Conservation (phyloP, 2,888 invertebrate species). For the Eupithecia vulgata region DNA sequence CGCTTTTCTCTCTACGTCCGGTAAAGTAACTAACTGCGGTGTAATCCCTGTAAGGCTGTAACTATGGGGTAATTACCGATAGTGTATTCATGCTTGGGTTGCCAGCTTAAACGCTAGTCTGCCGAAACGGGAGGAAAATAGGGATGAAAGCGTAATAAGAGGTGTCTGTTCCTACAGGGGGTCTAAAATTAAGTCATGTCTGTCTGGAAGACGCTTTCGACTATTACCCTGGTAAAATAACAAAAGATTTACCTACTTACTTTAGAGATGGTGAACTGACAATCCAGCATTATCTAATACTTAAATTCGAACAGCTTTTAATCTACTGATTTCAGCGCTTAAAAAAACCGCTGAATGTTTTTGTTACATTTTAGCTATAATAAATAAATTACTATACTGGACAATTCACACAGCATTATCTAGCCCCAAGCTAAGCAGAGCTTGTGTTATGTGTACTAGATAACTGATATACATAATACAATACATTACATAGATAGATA, state of each 20-base stretch:
- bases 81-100: slow-evolving; percentile 63
- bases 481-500: too few relatives aligned
- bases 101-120: slow-evolving; percentile 45
- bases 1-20: slow-evolving; percentile 1
- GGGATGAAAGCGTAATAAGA: slow-evolving; percentile 1
- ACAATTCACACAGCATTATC: too few relatives aligned
- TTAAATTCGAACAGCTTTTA: too few relatives aligned
- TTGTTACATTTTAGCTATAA: too few relatives aligned
- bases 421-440: too few relatives aligned
- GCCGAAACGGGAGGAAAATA: slow-evolving; percentile 50
- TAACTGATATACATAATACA: too few relatives aligned
- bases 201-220: background rate
- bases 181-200: background rate
- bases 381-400: too few relatives aligned
- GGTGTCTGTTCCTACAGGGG: background rate
- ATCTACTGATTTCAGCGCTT: too few relatives aligned
- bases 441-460: too few relatives aligned
- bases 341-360: too few relatives aligned
- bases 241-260: background rate
- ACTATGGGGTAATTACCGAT: slow-evolving; percentile 59
- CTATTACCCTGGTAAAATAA: background rate
- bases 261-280: too few relatives aligned
- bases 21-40: background rate
- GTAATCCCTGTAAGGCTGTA: background rate
- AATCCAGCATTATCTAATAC: too few relatives aligned